These are phyloP conservation scores for Perithous albicinctus DNA, from an alignment of 2,888 invertebrate species.

Conservation along the genomic window DNA sequence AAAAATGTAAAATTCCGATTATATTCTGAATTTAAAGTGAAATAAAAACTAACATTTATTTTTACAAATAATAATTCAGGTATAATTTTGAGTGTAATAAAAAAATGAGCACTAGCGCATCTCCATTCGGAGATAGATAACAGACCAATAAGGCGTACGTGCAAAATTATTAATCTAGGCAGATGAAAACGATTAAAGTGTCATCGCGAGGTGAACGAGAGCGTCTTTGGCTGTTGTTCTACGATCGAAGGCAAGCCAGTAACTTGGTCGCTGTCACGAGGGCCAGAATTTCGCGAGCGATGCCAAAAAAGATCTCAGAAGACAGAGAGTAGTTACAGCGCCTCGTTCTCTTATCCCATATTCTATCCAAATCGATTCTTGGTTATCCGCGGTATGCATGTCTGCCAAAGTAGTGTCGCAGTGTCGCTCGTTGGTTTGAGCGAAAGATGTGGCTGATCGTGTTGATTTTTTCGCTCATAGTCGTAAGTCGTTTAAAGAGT, in stretches of 20 bases:
- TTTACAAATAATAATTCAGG: not conserved
- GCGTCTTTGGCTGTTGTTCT: constrained; percentile 59
- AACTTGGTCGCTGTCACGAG: constrained; percentile 65
- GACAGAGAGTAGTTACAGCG: constrained; percentile 38
- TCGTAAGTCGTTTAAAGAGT: constrained; percentile 72
- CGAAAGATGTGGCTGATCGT: constrained; percentile 77
- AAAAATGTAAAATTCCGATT: too few relatives aligned
- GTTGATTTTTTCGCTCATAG: constrained; percentile 72
- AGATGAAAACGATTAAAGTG: constrained; percentile 31
- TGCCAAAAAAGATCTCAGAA: constrained; percentile 76
- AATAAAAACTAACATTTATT: not conserved
- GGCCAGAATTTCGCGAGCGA: constrained; percentile 72
- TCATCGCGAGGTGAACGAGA: constrained; percentile 34
- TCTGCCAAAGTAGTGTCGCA: constrained; percentile 68
- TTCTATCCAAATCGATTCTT: constrained; percentile 75
- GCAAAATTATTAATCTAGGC: not conserved
- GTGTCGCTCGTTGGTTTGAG: constrained; percentile 74
- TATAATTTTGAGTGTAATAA: not conserved
- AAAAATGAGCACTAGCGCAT: not conserved
- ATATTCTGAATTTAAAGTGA: too few relatives aligned
- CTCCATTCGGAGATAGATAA: not conserved
- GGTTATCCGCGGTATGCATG: constrained; percentile 67
- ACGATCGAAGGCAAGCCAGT: constrained; percentile 30
- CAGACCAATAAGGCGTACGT: not conserved
- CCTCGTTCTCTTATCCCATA: constrained; percentile 76